Evolutionary conservation across 2,797 vertebrate species (phyloP), one percentile per base, ranked within the genome.

Genomic region (Menidia menidia): DNA sequence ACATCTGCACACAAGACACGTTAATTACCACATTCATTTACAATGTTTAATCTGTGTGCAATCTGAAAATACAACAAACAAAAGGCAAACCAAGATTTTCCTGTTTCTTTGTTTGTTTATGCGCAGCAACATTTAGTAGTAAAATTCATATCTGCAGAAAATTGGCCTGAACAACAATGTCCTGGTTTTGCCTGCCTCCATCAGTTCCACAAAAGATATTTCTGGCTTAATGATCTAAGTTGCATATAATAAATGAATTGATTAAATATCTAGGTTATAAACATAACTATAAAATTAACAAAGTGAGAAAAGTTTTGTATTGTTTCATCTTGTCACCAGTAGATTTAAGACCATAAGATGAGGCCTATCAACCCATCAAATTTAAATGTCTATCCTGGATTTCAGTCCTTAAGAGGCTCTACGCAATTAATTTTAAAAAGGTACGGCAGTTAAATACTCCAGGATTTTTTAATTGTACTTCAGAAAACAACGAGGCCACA

Each of bases 1-100:
- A 87, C 89, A 74, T 84, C 81, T 80, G 60, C 77, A 66, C 78
- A 77, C 79, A 78, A 61, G 35, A 64, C 33, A 69, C 41, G 73
- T 90, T 94, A 94, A 94, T 94, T 92, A 93, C 82, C 88, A 82
- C 87, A 84, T 90, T 92, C 89, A 90, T 94, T 93, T 93, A 89
- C 87, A 85, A 86, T 87, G 86, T 92, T 89, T 90, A 91, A 92
- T 92, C 88, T 84, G 82, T 73, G 84, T 50, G 79, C 84, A 83
- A 83, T 89, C 86, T 88, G 82, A 82, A 88, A 91, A 92, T 89
- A 91, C 89, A 90, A 90, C 89, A 92, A 93, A 93, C 91, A 93
- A 90, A 93, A 89, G 87, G 77, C 81, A 89, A 68, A 86, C 54
- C 79, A 89, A 78, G 73, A 78, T 86, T 92, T 90, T 87, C 73